These are phyloP conservation scores for Sarcophaga variegata DNA, from an alignment of 2,888 invertebrate genomes.

Conservation along the genomic window DNA sequence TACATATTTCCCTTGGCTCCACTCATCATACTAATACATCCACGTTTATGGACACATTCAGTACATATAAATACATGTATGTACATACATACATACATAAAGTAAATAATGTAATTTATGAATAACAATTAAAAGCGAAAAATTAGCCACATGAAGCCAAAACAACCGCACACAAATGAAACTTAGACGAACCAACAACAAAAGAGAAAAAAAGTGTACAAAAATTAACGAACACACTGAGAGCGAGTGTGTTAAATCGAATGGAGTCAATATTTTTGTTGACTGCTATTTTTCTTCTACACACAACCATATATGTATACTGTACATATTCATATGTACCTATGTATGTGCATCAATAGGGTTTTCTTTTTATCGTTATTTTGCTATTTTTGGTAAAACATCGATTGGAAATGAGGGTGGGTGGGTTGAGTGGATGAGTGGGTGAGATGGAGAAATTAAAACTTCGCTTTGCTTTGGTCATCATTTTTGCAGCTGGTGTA, in stretches of 20 bases:
- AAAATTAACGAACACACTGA: background rate
- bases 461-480: slow-evolving; percentile 74
- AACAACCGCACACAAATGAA: slow-evolving; percentile 54
- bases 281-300: background rate
- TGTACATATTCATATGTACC: background rate
- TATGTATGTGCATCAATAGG: background rate
- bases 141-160: slow-evolving; percentile 73
- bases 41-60: background rate
- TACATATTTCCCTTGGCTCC: background rate
- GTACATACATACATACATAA: slow-evolving; percentile 35
- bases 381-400: slow-evolving; percentile 28
- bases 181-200: slow-evolving; percentile 30
- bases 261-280: slow-evolving; percentile 52
- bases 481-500: slow-evolving; percentile 77
- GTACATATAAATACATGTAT: background rate
- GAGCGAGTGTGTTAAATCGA: slow-evolving; percentile 36
- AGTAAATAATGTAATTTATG: slow-evolving; percentile 78
- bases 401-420: background rate
- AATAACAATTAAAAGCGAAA: slow-evolving; percentile 80
- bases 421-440: background rate
- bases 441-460: slow-evolving; percentile 46
- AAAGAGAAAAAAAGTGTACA: slow-evolving; percentile 16
- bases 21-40: background rate
- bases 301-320: background rate
- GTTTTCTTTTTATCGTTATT: slow-evolving; percentile 34